Base-by-base conservation (phyloP, 1,140 invertebrate genomes). In the Drosophila neocordata region DNA sequence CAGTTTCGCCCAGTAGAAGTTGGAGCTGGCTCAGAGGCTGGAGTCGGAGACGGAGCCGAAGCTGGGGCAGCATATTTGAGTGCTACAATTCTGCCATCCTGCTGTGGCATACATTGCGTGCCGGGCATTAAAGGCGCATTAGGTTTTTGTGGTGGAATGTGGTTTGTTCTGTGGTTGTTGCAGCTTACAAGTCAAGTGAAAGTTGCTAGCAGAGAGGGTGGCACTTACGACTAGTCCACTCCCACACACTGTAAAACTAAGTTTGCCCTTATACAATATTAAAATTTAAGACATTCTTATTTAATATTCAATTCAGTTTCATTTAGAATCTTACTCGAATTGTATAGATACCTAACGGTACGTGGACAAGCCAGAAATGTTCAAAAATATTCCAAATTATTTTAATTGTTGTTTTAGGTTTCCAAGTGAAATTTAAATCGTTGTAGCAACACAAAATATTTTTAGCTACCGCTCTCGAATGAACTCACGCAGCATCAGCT, bases 71-170 rank as follows among this genome's bases (percentile, higher is more conserved):
- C 65, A 41, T 53, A n/a, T 59, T 58, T 52, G 53, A 61, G 62
- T 57, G 48, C 53, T 62, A 20, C 53, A n/a, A 31, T 51, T 24
- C 35, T 67, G 27, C 63, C 68, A 83, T 79, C 71, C 71, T 74
- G 63, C 63, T 58, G 35, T 38, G 63, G 72, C 64, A 75, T 72
- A 74, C 64, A 74, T 75, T 74, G 71, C 72, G 72, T 74, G 72
- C 57, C 37, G 71, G 57, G 64, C 72, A 68, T 83, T 84, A 76
- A 79, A 61, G 70, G 53, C 56, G 75, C 55, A 71, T 72, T 79
- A 62, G 69, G 61, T 61, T 70, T 55, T 22, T 15, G 55, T 13
- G 24, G 52, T 22, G 12, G 41, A 48, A 4, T 58, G 61, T 38
- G 27, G 24, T 58, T 34, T 9, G 18, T 31, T 20, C 12, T 24